A percentile compares a stretch with the other conserved stretches of the same genome.
phyloP scores from a whole-genome alignment of 1,140 invertebrate species.

The Paralvinella palmiformis region DNA sequence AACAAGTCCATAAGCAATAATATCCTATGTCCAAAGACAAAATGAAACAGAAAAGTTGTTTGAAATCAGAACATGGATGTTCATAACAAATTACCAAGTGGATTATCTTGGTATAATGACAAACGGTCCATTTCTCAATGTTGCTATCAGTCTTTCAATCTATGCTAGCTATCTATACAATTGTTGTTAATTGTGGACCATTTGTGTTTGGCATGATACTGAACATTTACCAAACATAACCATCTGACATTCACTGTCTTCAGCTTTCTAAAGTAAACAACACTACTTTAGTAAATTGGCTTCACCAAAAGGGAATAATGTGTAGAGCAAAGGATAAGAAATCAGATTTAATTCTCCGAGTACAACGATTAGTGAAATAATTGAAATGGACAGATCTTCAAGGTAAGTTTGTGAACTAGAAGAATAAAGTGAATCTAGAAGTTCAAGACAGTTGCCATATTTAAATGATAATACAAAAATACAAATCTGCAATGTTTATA shows the following conservation, averaged over 20 bases:
- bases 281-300: neutral
- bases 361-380: neutral
- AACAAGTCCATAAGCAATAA: too few relatives aligned
- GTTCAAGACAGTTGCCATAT: neutral
- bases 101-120: neutral
- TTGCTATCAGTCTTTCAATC: neutral
- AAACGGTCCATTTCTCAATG: neutral
- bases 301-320: neutral
- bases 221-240: neutral
- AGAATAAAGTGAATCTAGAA: neutral
- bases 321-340: neutral
- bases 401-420: neutral
- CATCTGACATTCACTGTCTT: too few relatives aligned
- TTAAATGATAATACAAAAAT: neutral
- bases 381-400: neutral
- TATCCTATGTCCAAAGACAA: too few relatives aligned
- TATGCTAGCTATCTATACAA: too few relatives aligned
- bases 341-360: neutral
- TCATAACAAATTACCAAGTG: neutral
- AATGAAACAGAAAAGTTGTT: too few relatives aligned
- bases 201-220: neutral
- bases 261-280: neutral
- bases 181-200: too few relatives aligned
- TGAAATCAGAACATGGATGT: too few relatives aligned
- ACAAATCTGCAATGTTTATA: neutral